Evolutionary conservation across 2,888 invertebrate genomes (phyloP).

Genomic region (Margaritifera margaritifera): DNA sequence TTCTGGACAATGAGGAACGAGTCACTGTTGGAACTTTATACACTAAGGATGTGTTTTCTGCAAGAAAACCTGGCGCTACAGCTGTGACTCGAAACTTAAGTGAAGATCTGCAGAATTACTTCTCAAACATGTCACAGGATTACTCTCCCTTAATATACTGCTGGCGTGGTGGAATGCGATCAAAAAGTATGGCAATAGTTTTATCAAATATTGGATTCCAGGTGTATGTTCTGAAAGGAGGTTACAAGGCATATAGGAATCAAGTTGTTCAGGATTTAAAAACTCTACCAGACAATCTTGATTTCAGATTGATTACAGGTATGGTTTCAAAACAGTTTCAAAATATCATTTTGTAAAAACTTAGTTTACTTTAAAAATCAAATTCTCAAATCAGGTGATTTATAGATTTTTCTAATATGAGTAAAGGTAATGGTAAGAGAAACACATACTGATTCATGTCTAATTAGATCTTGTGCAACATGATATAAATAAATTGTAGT

Average conservation of each 20-base stretch:
- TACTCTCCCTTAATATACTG: conserved; percentile 51
- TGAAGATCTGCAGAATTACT: conserved; percentile 39
- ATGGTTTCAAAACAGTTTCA: neutral
- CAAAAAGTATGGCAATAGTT: conserved; percentile 45
- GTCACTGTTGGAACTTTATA: conserved; percentile 46
- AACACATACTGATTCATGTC: too few relatives aligned
- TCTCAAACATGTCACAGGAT: conserved; percentile 32
- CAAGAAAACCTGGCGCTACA: conserved; percentile 49
- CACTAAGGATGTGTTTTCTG: conserved; percentile 33
- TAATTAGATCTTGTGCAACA: too few relatives aligned
- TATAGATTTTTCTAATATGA: too few relatives aligned
- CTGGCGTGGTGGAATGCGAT: conserved; percentile 56
- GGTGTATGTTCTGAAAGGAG: conserved; percentile 42
- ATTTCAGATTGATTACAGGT: conserved; percentile 53
- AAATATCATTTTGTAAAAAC: neutral
- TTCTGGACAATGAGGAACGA: conserved; percentile 37
- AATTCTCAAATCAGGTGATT: too few relatives aligned
- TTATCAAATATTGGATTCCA: conserved; percentile 51
- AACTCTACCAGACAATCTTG: conserved; percentile 35
- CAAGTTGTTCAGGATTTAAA: conserved; percentile 34
- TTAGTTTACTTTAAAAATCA: neutral
- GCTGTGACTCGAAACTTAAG: conserved; percentile 43
- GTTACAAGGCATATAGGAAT: conserved; percentile 46
- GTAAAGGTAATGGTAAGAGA: too few relatives aligned
- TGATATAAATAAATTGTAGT: too few relatives aligned